Conservation (phyloP, 2,113 vertebrate species). For the Apteryx owenii region DNA sequence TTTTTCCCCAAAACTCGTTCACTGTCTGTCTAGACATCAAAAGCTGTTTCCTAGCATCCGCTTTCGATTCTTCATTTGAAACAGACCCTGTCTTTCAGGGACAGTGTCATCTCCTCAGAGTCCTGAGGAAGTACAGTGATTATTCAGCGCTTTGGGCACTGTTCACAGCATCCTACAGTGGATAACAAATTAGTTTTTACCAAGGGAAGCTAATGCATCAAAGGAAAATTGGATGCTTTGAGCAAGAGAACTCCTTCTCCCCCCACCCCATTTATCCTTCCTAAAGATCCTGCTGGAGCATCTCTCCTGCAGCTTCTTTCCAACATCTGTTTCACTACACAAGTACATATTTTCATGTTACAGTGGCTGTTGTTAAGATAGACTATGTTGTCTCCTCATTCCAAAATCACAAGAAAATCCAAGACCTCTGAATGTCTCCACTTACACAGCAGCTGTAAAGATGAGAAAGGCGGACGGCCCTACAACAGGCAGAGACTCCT, state of each 20-base stretch:
- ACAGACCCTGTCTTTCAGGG: not conserved
- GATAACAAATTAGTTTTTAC: not conserved
- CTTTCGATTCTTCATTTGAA: not conserved
- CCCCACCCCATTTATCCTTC: not conserved
- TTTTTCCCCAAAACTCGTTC: not conserved
- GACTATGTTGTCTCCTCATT: not conserved
- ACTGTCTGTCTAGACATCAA: not conserved
- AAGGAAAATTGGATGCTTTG: not conserved
- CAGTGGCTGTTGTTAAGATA: not conserved
- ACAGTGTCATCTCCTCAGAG: not conserved
- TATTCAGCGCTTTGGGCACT: not conserved
- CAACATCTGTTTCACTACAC: not conserved
- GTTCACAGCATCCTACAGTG: not conserved
- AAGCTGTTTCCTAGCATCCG: not conserved
- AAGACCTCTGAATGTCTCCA: not conserved
- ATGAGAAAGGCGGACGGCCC: not conserved
- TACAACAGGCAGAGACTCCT: not conserved
- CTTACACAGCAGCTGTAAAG: not conserved
- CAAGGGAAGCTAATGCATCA: not conserved
- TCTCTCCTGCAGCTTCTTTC: not conserved
- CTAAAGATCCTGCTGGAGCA: not conserved
- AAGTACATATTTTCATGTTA: rapidly evolving
- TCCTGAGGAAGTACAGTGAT: not conserved
- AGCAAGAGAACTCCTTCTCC: not conserved
- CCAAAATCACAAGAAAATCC: not conserved